Base-by-base conservation (phyloP, 2,113 vertebrate genomes). In the Leiothrix lutea region DNA sequence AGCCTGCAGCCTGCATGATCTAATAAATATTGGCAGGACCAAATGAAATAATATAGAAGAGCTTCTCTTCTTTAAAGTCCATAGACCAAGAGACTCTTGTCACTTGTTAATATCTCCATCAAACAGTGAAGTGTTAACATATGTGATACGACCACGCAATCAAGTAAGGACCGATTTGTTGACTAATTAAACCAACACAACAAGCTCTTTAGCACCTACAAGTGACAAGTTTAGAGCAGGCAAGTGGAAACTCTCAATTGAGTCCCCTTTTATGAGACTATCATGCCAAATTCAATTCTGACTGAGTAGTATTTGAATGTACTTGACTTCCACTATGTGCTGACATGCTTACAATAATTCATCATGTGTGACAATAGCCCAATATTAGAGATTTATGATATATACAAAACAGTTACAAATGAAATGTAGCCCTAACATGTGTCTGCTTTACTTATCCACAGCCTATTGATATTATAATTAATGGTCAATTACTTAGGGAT, bases 211-310 rank as follows among this genome's bases (percentile, higher is more conserved):
- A 98, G 98, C 98, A 98, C 98, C 98, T 98, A 98, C 98, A 99
- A 98, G 98, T 98, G 98, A 98, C 98, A 98, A 99, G 98, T 99
- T 99, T 98, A 99, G 98, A 98, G 98, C 97, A 98, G 99, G 99
- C 98, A 98, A 99, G 98, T 99, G 99, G 98, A 98, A 98, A 99
- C 98, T 98, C 98, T 98, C 98, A 98, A 98, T 98, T 98, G 98
- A 99, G 98, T 98, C 98, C 98, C 98, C 98, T 98, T 99, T 98
- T 98, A 98, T 98, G 98, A 99, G 98, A 98, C 98, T 98, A 99
- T 99, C 99, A 99, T 98, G 98, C 98, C 98, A 99, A 99, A 99
- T 99, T 99, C 98, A 99, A 99, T 99, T 99, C 98, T 98, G 98
- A 99, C 98, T 99, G 98, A 99, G 99, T 99, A 99, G 98, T 98